Evolutionary conservation across 2,797 vertebrate species (phyloP), one percentile per base, ranked within the genome.

Genomic region (Helicolenus hilgendorfi): DNA sequence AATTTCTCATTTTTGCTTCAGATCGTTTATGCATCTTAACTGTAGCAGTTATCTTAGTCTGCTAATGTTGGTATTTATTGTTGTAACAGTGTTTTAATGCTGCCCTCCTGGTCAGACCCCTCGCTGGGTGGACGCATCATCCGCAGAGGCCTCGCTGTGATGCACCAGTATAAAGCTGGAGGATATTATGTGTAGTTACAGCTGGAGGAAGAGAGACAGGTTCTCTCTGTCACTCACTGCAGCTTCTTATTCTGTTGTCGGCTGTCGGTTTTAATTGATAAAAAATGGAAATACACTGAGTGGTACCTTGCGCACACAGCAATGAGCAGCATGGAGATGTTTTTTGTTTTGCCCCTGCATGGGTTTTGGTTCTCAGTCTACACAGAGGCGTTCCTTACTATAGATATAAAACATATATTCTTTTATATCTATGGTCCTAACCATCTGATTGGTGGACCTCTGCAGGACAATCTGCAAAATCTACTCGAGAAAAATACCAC

Each of bases 101-200:
- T 59, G 49, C n/a, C 20, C 18, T 81, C 38, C 67, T 29, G 29
- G 55, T n/a, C n/a, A 67, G 26, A 35, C 71, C 33, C 41, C 49
- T 24, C 11, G 22, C 22, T 49, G 29, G 26, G 1, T 36, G 22
- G 11, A 35, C 2, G 1, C 2, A 24, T 27, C 33, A 67, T 60
- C 62, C 69, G 56, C 74, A 60, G 58, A 72, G 70, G 83, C 64
- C 53, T 55, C 70, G 29, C 53, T 38, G 68, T 73, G 81, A 29
- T 67, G 38, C 36, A 15, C 1, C 0, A 63, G 62, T 22, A 58
- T 9, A 26, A 63, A 78, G 18, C 58, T 56, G 58, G 31, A 71
- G 24, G 63, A 33, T 22, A 13, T 29, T 60, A n/a, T 64, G 18
- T 49, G 2, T 15, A 56, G 27, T 38, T 59, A 8, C 33, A 53